Percentiles rank a stretch among this genome's conserved stretches.
Evolutionary conservation across 2,888 invertebrate species (phyloP).

Genomic region (Hybos culiciformis): DNA sequence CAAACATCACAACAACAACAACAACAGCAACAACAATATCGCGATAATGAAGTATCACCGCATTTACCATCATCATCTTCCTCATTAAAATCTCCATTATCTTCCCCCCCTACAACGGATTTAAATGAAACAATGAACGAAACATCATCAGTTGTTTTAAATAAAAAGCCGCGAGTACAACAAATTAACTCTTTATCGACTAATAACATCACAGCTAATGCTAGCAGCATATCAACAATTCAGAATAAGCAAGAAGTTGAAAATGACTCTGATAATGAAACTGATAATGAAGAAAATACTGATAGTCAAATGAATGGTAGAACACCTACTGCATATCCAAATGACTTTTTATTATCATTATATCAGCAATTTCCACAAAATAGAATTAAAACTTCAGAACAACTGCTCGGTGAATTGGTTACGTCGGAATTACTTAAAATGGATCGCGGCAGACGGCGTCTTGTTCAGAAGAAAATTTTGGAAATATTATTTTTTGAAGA

Average conservation of each 20-base stretch:
- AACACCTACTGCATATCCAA: slow-evolving; percentile 14
- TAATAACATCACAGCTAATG: too few relatives aligned
- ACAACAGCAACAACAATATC: neutral
- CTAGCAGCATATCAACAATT: slow-evolving; percentile 12
- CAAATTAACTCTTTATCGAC: too few relatives aligned
- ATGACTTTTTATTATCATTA: slow-evolving; percentile 31
- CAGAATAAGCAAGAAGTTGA: slow-evolving; percentile 15
- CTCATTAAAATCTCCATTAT: slow-evolving; percentile 31
- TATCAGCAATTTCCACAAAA: slow-evolving; percentile 31
- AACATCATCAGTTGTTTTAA: too few relatives aligned
- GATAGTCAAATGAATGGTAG: slow-evolving; percentile 9
- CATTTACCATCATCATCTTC: slow-evolving; percentile 30
- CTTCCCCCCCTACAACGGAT: slow-evolving; percentile 26
- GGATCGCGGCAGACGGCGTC: slow-evolving; percentile 32
- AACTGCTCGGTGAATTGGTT: slow-evolving; percentile 33
- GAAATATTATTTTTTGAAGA: slow-evolving; percentile 36
- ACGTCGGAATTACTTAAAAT: slow-evolving; percentile 34
- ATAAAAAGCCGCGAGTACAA: slow-evolving; percentile 31
- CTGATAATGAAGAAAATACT: slow-evolving; percentile 9
- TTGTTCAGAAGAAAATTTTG: slow-evolving; percentile 32
- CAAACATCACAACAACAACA: slow-evolving; percentile 25
- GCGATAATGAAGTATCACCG: neutral
- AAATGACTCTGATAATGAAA: slow-evolving; percentile 14
- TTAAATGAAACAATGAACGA: neutral
- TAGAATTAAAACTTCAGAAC: slow-evolving; percentile 30